Evolutionary conservation across 1,140 invertebrate species (phyloP), one percentile per base, ranked within the genome.

Genomic region (Hesperophylax magnus): DNA sequence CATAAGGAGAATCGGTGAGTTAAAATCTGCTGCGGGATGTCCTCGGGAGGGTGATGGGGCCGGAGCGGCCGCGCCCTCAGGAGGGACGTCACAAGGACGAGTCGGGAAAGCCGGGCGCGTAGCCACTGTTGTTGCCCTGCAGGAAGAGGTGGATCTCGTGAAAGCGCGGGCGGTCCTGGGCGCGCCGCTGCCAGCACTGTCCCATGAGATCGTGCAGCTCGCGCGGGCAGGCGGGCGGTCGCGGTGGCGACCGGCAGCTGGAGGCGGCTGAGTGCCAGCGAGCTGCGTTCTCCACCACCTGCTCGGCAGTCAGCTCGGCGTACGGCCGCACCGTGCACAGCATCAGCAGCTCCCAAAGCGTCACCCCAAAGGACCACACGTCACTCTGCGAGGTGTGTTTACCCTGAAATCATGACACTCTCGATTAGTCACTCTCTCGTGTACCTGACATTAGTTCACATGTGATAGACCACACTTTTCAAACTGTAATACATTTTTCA

Each of bases 121-220:
- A 97, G 53, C 96, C 96, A 82, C 97, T 92, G 87, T 96, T 96
- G 90, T 98, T 97, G 82, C 96, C 92, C 86, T 97, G 96, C 58
- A 98, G 91, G 90, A 97, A 98, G 86, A 97, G 92, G 87, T 97
- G 95, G 80, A 98, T 96, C 89, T 98, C 96, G 79, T 94, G 91
- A 89, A 98, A 98, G 79, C 94, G 94, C 18, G 97, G 97, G n/a
- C 97, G 91, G 86, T 95, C 94, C 7, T 91, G 87, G 67, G 96
- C 95, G 85, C 96, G 94, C 27, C 95, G 91, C 85, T 97, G 96
- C 97, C 97, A 99, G 87, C 97, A 98, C 86, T 98, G 96, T 80
- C 94, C 92, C 96, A 98, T 98, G 81, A 99, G 89, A 87, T 98
- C 97, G 89, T 97, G 98, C 79, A 98, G 95, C 87, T 97, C 96